Conservation (phyloP, 2,797 vertebrate species). For the Parotocinclus haroldoi region DNA sequence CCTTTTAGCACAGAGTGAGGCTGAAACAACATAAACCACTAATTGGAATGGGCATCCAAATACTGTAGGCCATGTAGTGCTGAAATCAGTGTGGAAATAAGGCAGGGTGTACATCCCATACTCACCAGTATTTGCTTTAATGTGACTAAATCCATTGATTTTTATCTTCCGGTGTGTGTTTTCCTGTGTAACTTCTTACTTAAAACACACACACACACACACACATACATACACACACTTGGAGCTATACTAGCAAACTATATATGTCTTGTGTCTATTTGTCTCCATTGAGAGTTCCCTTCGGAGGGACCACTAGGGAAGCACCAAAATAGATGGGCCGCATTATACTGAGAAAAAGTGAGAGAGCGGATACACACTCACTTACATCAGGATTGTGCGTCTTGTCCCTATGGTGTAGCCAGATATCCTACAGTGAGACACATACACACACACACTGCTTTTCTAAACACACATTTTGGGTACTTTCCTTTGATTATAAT, state of each 20-base stretch:
- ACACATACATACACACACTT: slow-evolving; percentile 22
- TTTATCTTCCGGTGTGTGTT: background rate
- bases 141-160: background rate
- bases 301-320: slow-evolving; percentile 36
- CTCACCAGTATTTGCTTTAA: too few relatives aligned
- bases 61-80: too few relatives aligned
- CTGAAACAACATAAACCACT: too few relatives aligned
- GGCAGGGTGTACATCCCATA: too few relatives aligned
- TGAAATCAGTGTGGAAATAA: too few relatives aligned
- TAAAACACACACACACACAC: slow-evolving; percentile 21
- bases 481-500: too few relatives aligned
- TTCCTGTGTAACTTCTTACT: slow-evolving; percentile 3
- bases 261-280: slow-evolving; percentile 39
- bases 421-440: slow-evolving; percentile 1
- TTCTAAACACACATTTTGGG: too few relatives aligned
- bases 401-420: slow-evolving; percentile 10
- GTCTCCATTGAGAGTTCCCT: slow-evolving; percentile 47
- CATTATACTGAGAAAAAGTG: slow-evolving; percentile 32
- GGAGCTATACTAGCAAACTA: slow-evolving; percentile 8
- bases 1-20: too few relatives aligned
- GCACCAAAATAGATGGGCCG: slow-evolving; percentile 44
- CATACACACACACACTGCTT: too few relatives aligned
- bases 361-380: slow-evolving; percentile 9
- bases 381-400: slow-evolving; percentile 15
- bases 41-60: too few relatives aligned